Conservation (phyloP, 2,113 vertebrate genomes). For the Riparia riparia region DNA sequence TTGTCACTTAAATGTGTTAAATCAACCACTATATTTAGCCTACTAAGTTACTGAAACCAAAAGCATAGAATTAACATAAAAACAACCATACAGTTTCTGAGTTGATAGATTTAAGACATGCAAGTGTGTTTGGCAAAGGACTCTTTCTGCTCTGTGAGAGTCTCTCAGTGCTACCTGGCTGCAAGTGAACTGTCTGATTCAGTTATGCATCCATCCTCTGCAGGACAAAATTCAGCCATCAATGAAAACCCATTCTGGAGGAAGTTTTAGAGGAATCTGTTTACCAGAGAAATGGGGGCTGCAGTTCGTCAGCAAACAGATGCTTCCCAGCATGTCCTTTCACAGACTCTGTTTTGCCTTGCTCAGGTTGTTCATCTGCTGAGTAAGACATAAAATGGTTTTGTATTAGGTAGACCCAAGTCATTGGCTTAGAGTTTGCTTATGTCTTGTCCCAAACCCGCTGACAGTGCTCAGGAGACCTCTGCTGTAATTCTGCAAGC, state of each 20-base stretch:
- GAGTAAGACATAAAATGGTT: neutral
- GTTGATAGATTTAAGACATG: neutral
- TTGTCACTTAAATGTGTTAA: neutral
- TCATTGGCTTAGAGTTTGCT: neutral
- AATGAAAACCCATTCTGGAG: neutral
- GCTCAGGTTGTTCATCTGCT: neutral
- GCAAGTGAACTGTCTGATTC: neutral
- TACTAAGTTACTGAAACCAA: neutral
- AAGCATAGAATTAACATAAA: neutral
- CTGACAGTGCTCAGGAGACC: neutral
- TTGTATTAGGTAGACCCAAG: neutral
- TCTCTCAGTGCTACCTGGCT: neutral
- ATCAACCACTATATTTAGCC: neutral
- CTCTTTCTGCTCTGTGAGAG: neutral
- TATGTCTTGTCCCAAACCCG: neutral
- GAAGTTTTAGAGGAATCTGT: neutral
- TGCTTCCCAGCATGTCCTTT: neutral
- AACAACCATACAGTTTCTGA: neutral
- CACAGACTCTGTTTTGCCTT: neutral
- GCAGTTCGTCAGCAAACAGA: neutral
- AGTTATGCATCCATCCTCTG: accelerated
- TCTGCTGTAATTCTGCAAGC: neutral
- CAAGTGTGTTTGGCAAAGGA: neutral
- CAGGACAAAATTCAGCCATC: neutral
- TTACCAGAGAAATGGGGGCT: neutral